phyloP scores from a whole-genome alignment of 2,797 vertebrate species.

The Chrosomus eos region DNA sequence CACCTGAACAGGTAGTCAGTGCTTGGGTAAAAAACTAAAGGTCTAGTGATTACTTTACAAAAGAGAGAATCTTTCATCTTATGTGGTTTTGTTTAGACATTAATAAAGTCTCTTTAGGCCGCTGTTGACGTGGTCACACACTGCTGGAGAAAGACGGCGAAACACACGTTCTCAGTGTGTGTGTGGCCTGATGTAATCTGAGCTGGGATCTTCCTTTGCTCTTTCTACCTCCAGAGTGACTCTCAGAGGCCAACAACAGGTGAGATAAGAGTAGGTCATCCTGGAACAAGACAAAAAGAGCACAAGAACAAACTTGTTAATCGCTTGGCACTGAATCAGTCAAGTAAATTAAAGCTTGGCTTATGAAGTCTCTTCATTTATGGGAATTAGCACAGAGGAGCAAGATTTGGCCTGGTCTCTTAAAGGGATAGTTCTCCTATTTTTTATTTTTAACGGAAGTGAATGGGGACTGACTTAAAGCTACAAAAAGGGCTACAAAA shows the following conservation, averaged over 20 bases:
- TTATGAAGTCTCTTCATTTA: not conserved
- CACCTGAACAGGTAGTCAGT: slow-evolving; percentile 12
- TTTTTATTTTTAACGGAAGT: not conserved
- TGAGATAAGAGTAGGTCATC: slow-evolving; percentile 74
- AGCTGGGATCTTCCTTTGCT: slow-evolving; percentile 70
- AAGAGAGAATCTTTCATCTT: slow-evolving; percentile 27
- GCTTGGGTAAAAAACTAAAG: slow-evolving; percentile 3
- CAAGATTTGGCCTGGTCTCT: not conserved
- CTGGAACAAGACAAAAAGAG: slow-evolving; percentile 69
- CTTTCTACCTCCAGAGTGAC: slow-evolving; percentile 70
- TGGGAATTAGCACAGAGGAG: not conserved
- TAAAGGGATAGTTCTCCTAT: not conserved
- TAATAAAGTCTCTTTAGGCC: slow-evolving; percentile 56
- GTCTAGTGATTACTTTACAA: slow-evolving; percentile 11
- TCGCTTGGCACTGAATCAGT: not conserved
- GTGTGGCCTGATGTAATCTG: slow-evolving; percentile 66
- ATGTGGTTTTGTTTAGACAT: slow-evolving; percentile 59
- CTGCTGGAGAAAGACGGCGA: slow-evolving; percentile 29
- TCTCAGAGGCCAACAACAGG: slow-evolving; percentile 67
- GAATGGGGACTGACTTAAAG: not conserved
- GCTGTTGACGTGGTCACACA: slow-evolving; percentile 19
- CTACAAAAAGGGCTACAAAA: not conserved
- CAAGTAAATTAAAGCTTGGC: not conserved
- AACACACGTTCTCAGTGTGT: slow-evolving; percentile 50
- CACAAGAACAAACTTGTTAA: slow-evolving; percentile 29